These are phyloP conservation scores for Ornithorhynchus anatinus DNA, from an alignment of 2,113 vertebrate species.

Conservation along the genomic window DNA sequence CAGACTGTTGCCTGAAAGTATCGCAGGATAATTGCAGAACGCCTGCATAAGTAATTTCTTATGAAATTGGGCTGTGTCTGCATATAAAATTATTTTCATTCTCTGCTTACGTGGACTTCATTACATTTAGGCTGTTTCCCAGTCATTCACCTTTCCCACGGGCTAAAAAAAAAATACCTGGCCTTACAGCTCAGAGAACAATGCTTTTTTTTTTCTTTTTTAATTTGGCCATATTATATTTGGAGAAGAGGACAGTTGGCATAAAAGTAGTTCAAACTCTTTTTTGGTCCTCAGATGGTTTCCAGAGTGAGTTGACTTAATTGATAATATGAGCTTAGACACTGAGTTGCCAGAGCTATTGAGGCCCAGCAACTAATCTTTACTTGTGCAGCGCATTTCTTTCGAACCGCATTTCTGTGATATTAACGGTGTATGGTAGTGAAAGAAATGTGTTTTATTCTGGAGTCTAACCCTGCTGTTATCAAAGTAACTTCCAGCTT, in stretches of 20 bases:
- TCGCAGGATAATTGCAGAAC: constrained; percentile 76
- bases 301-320: constrained; percentile 42
- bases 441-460: constrained; percentile 85
- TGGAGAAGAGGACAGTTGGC: constrained; percentile 7
- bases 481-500: constrained; percentile 99
- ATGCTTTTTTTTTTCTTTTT: constrained; percentile 46
- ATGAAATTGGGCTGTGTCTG: constrained; percentile 77
- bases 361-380: constrained; percentile 72
- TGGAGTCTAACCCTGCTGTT: constrained; percentile 86
- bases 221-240: constrained; percentile 25
- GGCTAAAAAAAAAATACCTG: constrained; percentile 45
- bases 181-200: constrained; percentile 36
- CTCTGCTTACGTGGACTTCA: constrained; percentile 73
- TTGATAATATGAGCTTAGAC: constrained; percentile 69
- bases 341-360: constrained; percentile 65
- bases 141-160: constrained; percentile 70
- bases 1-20: constrained; percentile 74
- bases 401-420: constrained; percentile 76
- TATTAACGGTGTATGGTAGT: constrained; percentile 80
- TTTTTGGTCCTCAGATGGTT: not conserved
- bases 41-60: constrained; percentile 77
- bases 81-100: constrained; percentile 76
- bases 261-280: constrained; percentile 1
- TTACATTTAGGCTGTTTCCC: constrained; percentile 68
- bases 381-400: constrained; percentile 67